Conservation (phyloP, 2,113 vertebrate species). For the Ptilonorhynchus violaceus region DNA sequence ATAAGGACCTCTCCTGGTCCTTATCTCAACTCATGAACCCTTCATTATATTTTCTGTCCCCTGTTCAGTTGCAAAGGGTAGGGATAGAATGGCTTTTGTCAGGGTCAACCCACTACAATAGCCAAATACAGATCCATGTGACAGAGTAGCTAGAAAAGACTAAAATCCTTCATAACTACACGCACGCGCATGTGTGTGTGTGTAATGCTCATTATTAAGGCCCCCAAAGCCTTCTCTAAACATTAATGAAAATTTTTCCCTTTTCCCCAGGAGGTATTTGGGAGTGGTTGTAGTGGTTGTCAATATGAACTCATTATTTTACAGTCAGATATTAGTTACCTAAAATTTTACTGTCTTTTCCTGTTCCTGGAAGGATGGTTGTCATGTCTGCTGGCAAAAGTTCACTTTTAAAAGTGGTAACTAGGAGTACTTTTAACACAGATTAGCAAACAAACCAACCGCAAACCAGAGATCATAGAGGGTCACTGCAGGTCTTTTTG, state of each 20-base stretch:
- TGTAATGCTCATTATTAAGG: not conserved
- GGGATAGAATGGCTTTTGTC: not conserved
- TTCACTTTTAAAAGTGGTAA: not conserved
- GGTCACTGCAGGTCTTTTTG: not conserved
- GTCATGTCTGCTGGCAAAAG: not conserved
- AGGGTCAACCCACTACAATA: not conserved
- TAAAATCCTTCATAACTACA: not conserved
- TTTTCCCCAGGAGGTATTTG: not conserved
- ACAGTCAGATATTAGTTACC: not conserved
- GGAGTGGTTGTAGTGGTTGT: not conserved
- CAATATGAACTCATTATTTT: not conserved
- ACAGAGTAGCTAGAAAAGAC: not conserved
- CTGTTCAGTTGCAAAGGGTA: not conserved
- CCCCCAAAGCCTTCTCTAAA: not conserved
- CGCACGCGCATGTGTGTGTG: fast-evolving
- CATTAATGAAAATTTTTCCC: not conserved
- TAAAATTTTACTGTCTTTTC: not conserved
- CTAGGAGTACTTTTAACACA: not conserved
- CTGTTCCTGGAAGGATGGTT: not conserved
- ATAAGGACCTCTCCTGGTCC: not conserved
- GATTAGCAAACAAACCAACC: not conserved
- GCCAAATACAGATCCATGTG: not conserved
- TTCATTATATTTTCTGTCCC: not conserved
- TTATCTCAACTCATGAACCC: not conserved
- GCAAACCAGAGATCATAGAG: not conserved